Evolutionary conservation across 2,888 invertebrate genomes (phyloP).

Genomic region (Netelia melanura): DNA sequence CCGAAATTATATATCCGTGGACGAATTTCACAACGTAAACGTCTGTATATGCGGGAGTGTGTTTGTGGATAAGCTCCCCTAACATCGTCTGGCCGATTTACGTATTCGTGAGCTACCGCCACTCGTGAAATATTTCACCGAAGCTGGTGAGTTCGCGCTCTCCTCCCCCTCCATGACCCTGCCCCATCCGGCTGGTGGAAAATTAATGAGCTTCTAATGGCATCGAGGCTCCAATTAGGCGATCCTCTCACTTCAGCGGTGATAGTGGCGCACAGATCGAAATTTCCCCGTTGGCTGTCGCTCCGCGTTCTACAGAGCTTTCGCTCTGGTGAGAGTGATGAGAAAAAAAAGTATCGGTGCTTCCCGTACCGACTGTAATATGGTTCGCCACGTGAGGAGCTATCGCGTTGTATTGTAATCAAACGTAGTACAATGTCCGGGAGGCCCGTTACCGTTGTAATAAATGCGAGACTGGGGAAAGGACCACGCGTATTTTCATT

Average conservation of each 20-base stretch:
- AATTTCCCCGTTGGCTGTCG: constrained; percentile 10
- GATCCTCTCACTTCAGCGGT: constrained; percentile 16
- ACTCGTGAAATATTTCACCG: constrained; percentile 21
- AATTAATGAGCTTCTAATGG: constrained; percentile 61
- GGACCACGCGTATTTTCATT: constrained; percentile 5
- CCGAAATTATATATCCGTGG: neutral
- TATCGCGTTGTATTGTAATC: no score
- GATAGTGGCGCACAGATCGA: constrained; percentile 9
- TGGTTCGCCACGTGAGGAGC: no score
- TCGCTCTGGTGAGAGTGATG: neutral
- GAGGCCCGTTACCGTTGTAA: no score
- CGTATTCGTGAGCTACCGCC: constrained; percentile 30
- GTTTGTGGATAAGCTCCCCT: neutral
- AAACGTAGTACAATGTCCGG: no score
- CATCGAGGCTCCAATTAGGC: constrained; percentile 53
- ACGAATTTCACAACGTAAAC: neutral
- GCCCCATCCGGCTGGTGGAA: constrained; percentile 22
- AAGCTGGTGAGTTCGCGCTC: neutral
- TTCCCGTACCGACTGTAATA: no score
- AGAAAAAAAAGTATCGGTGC: no score
- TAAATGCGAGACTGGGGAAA: neutral
- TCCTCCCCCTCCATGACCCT: neutral
- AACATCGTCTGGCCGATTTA: constrained; percentile 16
- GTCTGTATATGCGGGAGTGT: neutral
- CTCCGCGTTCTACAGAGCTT: constrained; percentile 8